phyloP scores from a whole-genome alignment of 2,797 vertebrate genomes.

The Rhyacichthys aspro region DNA sequence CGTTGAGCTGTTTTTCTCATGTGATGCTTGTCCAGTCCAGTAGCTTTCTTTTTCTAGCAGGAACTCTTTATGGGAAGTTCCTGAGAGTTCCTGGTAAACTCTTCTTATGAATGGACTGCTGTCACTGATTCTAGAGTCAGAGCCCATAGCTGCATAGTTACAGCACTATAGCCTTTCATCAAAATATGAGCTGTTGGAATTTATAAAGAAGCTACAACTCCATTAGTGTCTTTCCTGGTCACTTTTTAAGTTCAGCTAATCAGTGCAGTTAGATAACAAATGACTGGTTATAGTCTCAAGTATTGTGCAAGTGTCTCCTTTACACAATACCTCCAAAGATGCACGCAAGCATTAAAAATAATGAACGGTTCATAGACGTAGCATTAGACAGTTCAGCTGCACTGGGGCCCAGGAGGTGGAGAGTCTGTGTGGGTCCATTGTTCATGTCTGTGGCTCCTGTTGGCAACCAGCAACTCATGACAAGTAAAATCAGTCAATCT shows the following conservation, averaged over 20 bases:
- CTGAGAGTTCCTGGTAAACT: constrained; percentile 63
- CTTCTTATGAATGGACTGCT: constrained; percentile 71
- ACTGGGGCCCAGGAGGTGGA: background rate
- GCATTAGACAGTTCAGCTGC: too few species aligned
- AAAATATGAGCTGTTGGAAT: background rate
- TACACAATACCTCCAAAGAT: background rate
- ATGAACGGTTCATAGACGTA: too few species aligned
- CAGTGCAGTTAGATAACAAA: constrained; percentile 53
- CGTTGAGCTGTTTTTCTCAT: constrained; percentile 43
- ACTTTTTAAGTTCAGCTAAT: constrained; percentile 51
- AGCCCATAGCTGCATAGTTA: constrained; percentile 22
- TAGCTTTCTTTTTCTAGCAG: constrained; percentile 64
- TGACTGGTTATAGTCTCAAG: constrained; percentile 33
- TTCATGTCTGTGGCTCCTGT: background rate
- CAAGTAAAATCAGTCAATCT: too few species aligned
- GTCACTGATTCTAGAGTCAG: constrained; percentile 51
- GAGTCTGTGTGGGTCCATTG: background rate
- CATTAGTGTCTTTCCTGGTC: constrained; percentile 38
- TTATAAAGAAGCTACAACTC: constrained; percentile 1
- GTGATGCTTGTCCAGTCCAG: constrained; percentile 44
- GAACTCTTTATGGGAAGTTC: constrained; percentile 67
- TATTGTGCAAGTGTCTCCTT: background rate
- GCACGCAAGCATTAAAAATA: too few species aligned
- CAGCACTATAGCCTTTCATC: background rate
- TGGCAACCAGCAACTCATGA: too few species aligned